These are phyloP conservation scores for Apostichopus californicus DNA, from an alignment of 35 echinoderm and acorn worm species.

Conservation along the genomic window DNA sequence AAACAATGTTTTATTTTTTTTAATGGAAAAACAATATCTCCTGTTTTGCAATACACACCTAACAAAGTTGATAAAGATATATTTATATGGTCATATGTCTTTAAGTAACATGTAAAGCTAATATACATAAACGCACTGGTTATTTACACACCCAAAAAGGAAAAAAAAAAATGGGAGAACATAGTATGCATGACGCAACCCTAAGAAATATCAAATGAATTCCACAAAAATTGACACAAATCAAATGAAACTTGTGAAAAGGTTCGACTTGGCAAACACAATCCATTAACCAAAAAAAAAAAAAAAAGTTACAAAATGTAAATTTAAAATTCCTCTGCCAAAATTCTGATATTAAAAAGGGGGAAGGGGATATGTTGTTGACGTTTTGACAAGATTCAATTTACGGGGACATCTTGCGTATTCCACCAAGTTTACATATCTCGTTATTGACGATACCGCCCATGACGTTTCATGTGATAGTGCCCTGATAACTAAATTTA, in stretches of 20 bases:
- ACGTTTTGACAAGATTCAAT: too few species aligned
- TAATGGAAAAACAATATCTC: constrained; percentile 19
- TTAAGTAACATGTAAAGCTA: constrained; percentile 16
- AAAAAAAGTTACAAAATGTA: too few species aligned
- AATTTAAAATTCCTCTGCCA: too few species aligned
- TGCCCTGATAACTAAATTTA: too few species aligned
- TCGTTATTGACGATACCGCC: too few species aligned
- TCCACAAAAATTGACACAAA: not conserved
- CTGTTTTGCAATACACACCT: constrained; percentile 38
- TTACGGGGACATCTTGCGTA: too few species aligned
- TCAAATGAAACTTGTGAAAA: too few species aligned
- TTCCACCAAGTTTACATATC: too few species aligned
- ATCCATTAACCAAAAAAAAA: too few species aligned
- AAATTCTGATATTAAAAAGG: not conserved
- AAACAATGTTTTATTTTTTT: constrained; percentile 12
- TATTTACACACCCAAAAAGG: constrained; percentile 25
- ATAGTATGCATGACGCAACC: not conserved
- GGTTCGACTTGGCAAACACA: too few species aligned
- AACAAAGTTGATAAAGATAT: constrained; percentile 45
- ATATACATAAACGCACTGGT: constrained; percentile 45
- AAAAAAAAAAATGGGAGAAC: not conserved
- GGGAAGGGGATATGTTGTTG: too few species aligned
- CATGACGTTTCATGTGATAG: too few species aligned
- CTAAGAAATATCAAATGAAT: not conserved
- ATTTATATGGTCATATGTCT: constrained; percentile 35